phyloP scores from a whole-genome alignment of 2,888 invertebrate genomes.

The Panopea generosa region DNA sequence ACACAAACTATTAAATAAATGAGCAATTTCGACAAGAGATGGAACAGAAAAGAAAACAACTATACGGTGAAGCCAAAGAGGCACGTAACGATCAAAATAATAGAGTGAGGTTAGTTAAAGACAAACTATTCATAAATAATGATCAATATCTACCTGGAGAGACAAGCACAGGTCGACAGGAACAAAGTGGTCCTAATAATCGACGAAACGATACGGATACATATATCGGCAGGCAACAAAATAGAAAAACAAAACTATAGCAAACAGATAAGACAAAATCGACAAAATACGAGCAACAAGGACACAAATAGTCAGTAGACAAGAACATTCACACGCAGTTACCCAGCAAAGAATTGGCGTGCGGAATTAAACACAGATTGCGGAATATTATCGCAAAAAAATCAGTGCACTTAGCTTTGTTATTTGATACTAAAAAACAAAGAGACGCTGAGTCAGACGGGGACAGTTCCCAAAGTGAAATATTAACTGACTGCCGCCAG shows the following conservation, averaged over 20 bases:
- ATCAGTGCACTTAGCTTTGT: background rate
- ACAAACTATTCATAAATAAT: conserved; percentile 17
- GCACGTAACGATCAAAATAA: conserved; percentile 7
- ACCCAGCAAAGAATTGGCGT: background rate
- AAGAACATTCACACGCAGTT: background rate
- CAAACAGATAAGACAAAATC: background rate
- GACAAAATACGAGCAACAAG: background rate
- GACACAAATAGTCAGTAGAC: background rate
- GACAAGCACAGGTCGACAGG: background rate
- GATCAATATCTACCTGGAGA: background rate
- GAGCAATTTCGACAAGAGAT: conserved; percentile 24
- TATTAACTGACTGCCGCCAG: too few relatives aligned
- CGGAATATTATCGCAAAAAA: background rate
- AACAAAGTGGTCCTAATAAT: too few relatives aligned
- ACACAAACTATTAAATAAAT: conserved; percentile 4
- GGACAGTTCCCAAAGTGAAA: too few relatives aligned
- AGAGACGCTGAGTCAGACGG: background rate
- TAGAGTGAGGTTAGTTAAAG: conserved; percentile 11
- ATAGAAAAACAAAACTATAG: background rate
- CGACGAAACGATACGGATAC: too few relatives aligned
- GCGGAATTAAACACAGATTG: too few relatives aligned
- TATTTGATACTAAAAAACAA: conserved; percentile 17
- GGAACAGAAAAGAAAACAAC: conserved; percentile 7
- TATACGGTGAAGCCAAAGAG: conserved; percentile 7
- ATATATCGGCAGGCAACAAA: background rate